phyloP scores from a whole-genome alignment of 2,888 invertebrate species.

The Spatulosminthurus flaviceps region DNA sequence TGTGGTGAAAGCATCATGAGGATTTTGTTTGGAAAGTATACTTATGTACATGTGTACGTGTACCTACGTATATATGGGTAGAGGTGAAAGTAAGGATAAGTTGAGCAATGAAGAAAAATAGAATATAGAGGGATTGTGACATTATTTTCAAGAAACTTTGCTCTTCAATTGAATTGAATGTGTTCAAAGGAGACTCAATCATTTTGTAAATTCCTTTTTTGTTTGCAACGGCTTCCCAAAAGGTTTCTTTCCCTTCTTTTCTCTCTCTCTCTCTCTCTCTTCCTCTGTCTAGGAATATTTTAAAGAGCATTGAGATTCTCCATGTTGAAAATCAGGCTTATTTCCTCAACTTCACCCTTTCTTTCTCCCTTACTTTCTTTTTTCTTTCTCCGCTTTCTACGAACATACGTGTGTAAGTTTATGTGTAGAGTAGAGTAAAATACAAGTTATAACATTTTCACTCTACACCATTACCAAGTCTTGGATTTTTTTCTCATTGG shows the following conservation, averaged over 20 bases:
- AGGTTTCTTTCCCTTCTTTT: too few species aligned
- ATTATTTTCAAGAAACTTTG: slow-evolving; percentile 10
- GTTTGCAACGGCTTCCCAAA: slow-evolving; percentile 37
- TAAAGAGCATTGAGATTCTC: not conserved
- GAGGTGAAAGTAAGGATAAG: too few species aligned
- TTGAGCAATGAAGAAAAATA: slow-evolving; percentile 16
- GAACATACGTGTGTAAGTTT: not conserved
- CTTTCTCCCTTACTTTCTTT: not conserved
- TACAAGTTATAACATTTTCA: too few species aligned
- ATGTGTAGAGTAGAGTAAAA: too few species aligned
- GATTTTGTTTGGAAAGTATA: too few species aligned
- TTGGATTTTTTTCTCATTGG: too few species aligned
- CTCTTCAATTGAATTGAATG: slow-evolving; percentile 18
- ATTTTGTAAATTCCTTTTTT: slow-evolving; percentile 40
- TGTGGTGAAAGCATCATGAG: too few species aligned
- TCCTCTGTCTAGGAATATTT: not conserved
- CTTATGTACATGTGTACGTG: too few species aligned
- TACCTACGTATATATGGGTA: too few species aligned
- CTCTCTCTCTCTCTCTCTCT: too few species aligned
- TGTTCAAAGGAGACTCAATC: slow-evolving; percentile 27
- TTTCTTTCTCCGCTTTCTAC: not conserved
- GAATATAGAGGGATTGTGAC: not conserved
- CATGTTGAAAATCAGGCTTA: slow-evolving; percentile 40
- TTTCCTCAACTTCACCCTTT: slow-evolving; percentile 27
- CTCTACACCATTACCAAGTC: too few species aligned